A percentile compares a stretch with the other conserved stretches of the same genome.
Evolutionary conservation across 1,140 invertebrate genomes (phyloP).

Genomic region (Saccostrea echinata): DNA sequence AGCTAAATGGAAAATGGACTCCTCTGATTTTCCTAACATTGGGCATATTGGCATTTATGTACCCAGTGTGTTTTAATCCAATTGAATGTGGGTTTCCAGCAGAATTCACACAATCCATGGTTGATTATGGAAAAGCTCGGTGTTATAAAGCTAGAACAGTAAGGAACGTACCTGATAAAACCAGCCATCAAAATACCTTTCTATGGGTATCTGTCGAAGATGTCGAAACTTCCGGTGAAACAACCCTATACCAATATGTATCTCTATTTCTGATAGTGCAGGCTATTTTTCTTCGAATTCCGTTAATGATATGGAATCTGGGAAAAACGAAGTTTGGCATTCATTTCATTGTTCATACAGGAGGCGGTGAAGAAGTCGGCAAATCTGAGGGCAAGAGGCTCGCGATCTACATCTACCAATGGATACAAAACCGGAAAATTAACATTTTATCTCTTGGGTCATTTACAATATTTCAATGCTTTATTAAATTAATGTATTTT

Average conservation of each 20-base stretch:
- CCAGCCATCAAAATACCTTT: not conserved
- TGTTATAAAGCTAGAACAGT: not conserved
- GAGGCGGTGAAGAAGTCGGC: not conserved
- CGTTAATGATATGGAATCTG: not conserved
- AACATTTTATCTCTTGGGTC: not conserved
- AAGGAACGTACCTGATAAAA: too few species aligned
- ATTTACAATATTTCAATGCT: not conserved
- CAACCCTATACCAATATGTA: not conserved
- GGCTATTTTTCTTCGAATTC: not conserved
- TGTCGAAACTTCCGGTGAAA: not conserved
- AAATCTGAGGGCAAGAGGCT: not conserved
- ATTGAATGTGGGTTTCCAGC: not conserved
- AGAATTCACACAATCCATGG: not conserved
- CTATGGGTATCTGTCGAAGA: not conserved
- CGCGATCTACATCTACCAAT: not conserved
- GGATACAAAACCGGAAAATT: not conserved
- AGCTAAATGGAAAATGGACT: not conserved
- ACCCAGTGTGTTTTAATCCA: not conserved
- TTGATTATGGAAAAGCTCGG: not conserved
- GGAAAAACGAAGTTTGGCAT: not conserved
- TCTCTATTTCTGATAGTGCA: not conserved
- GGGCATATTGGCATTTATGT: not conserved
- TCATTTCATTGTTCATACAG: not conserved
- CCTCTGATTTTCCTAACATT: not conserved
- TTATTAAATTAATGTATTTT: constrained; percentile 7